Evolutionary conservation across 1,140 invertebrate species (phyloP), one percentile per base, ranked within the genome.

Genomic region (Drosophila carrolli): DNA sequence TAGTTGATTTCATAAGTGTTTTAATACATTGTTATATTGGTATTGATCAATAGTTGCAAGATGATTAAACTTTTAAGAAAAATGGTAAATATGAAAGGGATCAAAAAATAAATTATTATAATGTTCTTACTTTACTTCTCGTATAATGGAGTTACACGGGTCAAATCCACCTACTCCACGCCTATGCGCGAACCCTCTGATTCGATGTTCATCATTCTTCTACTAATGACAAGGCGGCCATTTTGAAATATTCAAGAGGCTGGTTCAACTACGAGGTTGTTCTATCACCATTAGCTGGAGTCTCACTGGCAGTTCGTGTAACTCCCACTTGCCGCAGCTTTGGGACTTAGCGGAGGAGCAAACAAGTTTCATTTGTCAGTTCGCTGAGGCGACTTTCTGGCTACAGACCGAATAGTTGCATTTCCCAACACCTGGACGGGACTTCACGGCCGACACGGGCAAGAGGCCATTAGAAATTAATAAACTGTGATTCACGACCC

Each of bases 401-500:
- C 61, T 37, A 2, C 14, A 29, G 47, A 23, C 41, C 23, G 60
- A 62, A 62, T 67, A 41, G 40, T 44, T 75, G 73, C 73, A 75
- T 54, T 75, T 67, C 55, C 51, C 41, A 81, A 44, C 67, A 56
- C 59, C 72, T 81, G 78, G 78, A 75, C 72, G 41, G 23, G 51
- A 44, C 74, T 43, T 47, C 27, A 40, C 55, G 63, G 35, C 63
- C 61, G 73, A 51, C 73, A 66, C 73, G 43, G 73, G 61, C 74
- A 67, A 61, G 48, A 63, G 70, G 66, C 55, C 83, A 86, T 88
- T 82, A 66, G 63, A 83, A 86, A 88, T 86, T 88, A 86, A 83
- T 88, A 83, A 88, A 88, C 83, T 76, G 43, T 76, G 83, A 85
- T 78, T 75, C 82, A 63, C 60, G 47, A 47, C 47, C 37, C 19